Percentiles rank a stretch among this genome's conserved stretches.
Evolutionary conservation across 2,888 invertebrate species (phyloP).

Genomic region (Pammene aurita): DNA sequence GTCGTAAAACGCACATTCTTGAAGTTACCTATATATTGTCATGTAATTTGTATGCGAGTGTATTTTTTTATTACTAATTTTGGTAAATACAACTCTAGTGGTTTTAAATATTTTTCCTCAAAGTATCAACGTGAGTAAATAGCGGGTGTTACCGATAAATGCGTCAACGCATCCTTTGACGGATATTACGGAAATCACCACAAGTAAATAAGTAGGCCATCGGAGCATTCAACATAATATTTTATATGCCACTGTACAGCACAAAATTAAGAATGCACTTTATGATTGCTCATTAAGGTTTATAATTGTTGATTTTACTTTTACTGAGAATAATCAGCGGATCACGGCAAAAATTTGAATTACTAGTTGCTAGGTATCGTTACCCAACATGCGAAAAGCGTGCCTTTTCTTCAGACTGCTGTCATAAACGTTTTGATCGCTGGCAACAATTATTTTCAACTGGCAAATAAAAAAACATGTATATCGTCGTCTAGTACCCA

Average conservation of each 20-base stretch:
- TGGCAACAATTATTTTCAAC: not conserved
- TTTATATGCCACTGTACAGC: not conserved
- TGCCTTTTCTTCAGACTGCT: not conserved
- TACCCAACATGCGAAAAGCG: conserved; percentile 1
- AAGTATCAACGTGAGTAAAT: conserved; percentile 17
- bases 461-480: conserved; percentile 9
- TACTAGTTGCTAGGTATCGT: not conserved
- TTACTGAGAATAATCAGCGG: no score
- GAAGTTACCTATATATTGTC: no score
- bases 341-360: conserved; percentile 5
- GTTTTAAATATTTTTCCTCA: conserved; percentile 7
- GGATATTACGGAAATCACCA: conserved; percentile 26
- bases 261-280: not conserved
- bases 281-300: not conserved
- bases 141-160: conserved; percentile 13
- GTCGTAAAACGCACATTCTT: not conserved
- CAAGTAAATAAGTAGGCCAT: conserved; percentile 28
- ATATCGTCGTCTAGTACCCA: no score
- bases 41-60: not conserved
- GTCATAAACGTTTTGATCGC: conserved; percentile 2
- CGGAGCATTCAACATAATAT: conserved; percentile 2
- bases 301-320: not conserved
- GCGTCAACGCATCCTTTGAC: conserved; percentile 30
- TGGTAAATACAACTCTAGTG: not conserved
- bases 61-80: conserved; percentile 2